Percentiles rank a stretch among this genome's conserved stretches.
These are phyloP conservation scores for Streblospio benedicti DNA, from an alignment of 1,140 invertebrate genomes.

Conservation along the genomic window DNA sequence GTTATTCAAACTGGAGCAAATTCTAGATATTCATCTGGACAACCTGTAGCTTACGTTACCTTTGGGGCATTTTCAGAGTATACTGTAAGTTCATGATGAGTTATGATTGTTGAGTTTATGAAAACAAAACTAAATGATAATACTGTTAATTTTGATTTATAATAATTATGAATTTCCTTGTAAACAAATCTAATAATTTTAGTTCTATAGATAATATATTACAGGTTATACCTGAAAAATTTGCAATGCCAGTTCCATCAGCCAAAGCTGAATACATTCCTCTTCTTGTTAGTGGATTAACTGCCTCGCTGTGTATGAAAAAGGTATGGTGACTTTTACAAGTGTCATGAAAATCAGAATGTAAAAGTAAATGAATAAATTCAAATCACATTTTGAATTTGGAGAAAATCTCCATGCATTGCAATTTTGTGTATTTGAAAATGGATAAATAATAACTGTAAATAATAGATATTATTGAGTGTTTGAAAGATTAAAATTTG, in stretches of 20 bases:
- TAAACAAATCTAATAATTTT: background rate
- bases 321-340: constrained; percentile 31
- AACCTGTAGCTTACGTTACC: constrained; percentile 32
- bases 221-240: constrained; percentile 24
- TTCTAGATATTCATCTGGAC: constrained; percentile 24
- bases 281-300: constrained; percentile 41
- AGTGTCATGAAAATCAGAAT: too few relatives aligned
- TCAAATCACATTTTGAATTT: too few relatives aligned
- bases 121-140: too few relatives aligned
- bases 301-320: constrained; percentile 41
- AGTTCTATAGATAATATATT: background rate
- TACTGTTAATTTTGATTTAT: too few relatives aligned
- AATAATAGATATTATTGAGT: too few relatives aligned
- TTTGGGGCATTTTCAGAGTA: constrained; percentile 37
- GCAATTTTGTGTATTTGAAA: too few relatives aligned
- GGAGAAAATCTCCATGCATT: too few relatives aligned
- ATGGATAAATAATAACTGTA: too few relatives aligned
- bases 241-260: constrained; percentile 29
- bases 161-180: background rate
- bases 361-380: too few relatives aligned
- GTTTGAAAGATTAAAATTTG: too few relatives aligned
- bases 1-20: constrained; percentile 29
- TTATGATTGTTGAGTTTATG: background rate
- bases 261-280: constrained; percentile 36
- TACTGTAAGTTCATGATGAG: constrained; percentile 20